Evolutionary conservation across 2,797 vertebrate genomes (phyloP).

Genomic region (Megaceryle alcyon): DNA sequence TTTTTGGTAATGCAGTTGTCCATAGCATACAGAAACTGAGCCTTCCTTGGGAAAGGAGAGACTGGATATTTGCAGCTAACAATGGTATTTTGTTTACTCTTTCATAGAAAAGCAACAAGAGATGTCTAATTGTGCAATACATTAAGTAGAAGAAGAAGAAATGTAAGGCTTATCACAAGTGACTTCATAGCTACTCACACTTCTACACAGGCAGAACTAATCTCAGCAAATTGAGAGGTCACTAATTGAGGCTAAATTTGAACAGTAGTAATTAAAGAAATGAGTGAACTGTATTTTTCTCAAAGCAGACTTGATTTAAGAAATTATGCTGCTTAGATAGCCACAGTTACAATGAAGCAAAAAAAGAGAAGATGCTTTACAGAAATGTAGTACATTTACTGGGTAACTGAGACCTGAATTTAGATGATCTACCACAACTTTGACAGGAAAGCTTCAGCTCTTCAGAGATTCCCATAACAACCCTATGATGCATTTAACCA

Average conservation of each 20-base stretch:
- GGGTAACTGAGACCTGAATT: slow-evolving; percentile 21
- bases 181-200: not conserved
- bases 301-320: slow-evolving; percentile 38
- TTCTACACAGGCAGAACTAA: slow-evolving; percentile 19
- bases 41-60: not conserved
- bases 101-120: not conserved
- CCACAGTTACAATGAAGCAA: not conserved
- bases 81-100: not conserved
- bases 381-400: not conserved
- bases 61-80: not conserved
- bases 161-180: not conserved
- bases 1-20: not conserved
- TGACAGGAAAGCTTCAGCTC: not conserved
- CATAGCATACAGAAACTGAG: not conserved
- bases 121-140: not conserved
- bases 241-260: slow-evolving; percentile 25
- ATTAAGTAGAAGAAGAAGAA: not conserved
- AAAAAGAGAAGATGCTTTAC: slow-evolving; percentile 19
- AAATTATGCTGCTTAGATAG: not conserved
- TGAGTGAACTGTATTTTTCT: slow-evolving; percentile 25
- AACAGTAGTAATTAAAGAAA: slow-evolving; percentile 21
- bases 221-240: slow-evolving; percentile 16
- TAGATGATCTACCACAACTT: not conserved
- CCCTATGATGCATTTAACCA: not conserved
- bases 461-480: not conserved